phyloP scores from a whole-genome alignment of 2,888 invertebrate genomes.

The Tribolium freemani region DNA sequence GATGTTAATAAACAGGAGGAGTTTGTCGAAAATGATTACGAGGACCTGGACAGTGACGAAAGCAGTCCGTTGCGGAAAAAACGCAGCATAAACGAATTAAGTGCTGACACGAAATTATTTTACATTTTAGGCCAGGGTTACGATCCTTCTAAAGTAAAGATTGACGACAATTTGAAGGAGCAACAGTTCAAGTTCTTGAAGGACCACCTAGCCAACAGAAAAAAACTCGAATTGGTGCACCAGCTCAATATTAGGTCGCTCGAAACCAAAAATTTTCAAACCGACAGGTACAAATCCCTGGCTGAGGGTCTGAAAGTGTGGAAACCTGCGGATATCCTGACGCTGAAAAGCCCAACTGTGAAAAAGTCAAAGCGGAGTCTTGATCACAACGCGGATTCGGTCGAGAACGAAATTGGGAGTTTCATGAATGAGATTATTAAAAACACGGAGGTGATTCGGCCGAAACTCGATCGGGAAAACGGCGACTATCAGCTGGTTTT shows the following conservation, averaged over 20 bases:
- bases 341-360: slow-evolving; percentile 41
- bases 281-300: slow-evolving; percentile 49
- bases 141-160: slow-evolving; percentile 35
- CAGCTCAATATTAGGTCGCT: background rate
- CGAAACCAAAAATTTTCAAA: background rate
- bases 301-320: slow-evolving; percentile 49
- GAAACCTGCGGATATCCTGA: slow-evolving; percentile 53
- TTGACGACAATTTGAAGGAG: slow-evolving; percentile 38
- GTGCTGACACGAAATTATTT: background rate
- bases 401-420: slow-evolving; percentile 54
- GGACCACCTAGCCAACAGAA: slow-evolving; percentile 46
- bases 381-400: slow-evolving; percentile 33
- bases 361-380: slow-evolving; percentile 39
- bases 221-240: slow-evolving; percentile 30
- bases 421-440: slow-evolving; percentile 50
- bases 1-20: background rate
- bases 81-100: slow-evolving; percentile 10
- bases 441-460: slow-evolving; percentile 35
- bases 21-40: slow-evolving; percentile 26
- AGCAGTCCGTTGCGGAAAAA: slow-evolving; percentile 10
- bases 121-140: slow-evolving; percentile 9
- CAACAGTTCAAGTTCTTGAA: slow-evolving; percentile 48
- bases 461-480: slow-evolving; percentile 14
- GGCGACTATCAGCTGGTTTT: slow-evolving; percentile 34
- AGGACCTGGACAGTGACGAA: slow-evolving; percentile 31